Percentiles rank a stretch among this genome's conserved stretches.
Conservation (phyloP, 2,797 vertebrate species). For the Rhinella marina region DNA sequence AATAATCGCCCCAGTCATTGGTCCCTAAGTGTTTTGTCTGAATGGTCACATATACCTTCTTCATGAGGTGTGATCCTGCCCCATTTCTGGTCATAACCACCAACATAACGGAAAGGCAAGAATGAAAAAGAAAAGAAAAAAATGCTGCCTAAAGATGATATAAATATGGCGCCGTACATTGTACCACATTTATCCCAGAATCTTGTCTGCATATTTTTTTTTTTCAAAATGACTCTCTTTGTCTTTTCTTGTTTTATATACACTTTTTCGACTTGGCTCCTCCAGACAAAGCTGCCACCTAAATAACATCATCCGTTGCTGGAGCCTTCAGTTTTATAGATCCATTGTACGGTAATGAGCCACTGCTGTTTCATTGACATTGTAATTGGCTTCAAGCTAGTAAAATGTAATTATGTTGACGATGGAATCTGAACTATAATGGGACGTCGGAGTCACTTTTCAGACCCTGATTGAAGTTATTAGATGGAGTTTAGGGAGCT, state of each 20-base stretch:
- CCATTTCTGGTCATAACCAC: too few relatives aligned
- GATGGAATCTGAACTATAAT: not conserved
- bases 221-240: not conserved
- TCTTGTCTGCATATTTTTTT: not conserved
- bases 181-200: not conserved
- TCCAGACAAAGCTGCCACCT: not conserved
- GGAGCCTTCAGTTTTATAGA: not conserved
- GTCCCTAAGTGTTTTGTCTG: too few relatives aligned
- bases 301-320: not conserved
- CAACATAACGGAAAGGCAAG: not conserved
- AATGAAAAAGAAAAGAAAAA: not conserved
- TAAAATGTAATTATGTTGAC: constrained; percentile 24
- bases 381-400: constrained; percentile 38
- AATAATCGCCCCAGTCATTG: too few relatives aligned
- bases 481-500: not conserved
- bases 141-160: not conserved
- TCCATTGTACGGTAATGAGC: constrained; percentile 1
- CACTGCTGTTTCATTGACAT: constrained; percentile 23
- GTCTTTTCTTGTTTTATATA: not conserved
- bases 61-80: too few relatives aligned
- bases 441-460: constrained; percentile 3
- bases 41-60: too few relatives aligned
- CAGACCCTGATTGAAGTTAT: not conserved
- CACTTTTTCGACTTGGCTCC: not conserved
- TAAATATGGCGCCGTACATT: not conserved